Conservation (phyloP, 2,888 invertebrate genomes). For the Tineola bisselliella region DNA sequence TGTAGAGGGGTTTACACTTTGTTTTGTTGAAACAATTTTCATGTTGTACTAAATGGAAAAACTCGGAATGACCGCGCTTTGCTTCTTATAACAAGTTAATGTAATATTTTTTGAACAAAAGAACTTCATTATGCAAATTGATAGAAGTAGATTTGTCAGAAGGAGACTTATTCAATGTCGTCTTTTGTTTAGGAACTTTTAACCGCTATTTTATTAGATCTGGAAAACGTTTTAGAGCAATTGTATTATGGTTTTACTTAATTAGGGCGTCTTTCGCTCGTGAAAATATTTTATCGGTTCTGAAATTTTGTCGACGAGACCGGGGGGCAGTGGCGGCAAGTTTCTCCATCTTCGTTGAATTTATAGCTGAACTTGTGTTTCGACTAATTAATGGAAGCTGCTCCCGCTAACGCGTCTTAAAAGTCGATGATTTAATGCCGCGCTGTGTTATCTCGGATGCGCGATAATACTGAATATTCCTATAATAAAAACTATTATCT, state of each 20-base stretch:
- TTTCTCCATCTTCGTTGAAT: slow-evolving; percentile 51
- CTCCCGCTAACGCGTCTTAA: slow-evolving; percentile 38
- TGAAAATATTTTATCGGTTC: slow-evolving; percentile 60
- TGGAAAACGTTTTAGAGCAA: slow-evolving; percentile 46
- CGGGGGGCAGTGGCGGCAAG: slow-evolving; percentile 50
- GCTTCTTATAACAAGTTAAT: not conserved
- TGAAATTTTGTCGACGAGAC: slow-evolving; percentile 48
- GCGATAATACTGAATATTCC: not conserved
- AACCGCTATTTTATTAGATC: slow-evolving; percentile 37
- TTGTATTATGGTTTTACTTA: slow-evolving; percentile 54
- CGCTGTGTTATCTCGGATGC: slow-evolving; percentile 34
- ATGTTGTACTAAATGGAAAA: not conserved
- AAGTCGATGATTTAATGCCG: slow-evolving; percentile 46
- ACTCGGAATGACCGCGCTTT: not conserved
- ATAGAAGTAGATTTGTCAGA: not conserved
- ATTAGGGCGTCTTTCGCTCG: slow-evolving; percentile 49
- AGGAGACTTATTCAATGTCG: slow-evolving; percentile 29
- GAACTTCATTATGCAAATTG: not conserved
- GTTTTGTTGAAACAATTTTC: not conserved
- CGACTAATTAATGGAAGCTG: slow-evolving; percentile 62
- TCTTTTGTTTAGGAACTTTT: slow-evolving; percentile 48
- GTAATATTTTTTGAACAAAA: not conserved
- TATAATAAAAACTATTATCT: not conserved
- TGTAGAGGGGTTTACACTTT: not conserved
- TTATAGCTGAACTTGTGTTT: slow-evolving; percentile 65